phyloP scores from a whole-genome alignment of 2,113 vertebrate genomes.

The Pluvialis apricaria region DNA sequence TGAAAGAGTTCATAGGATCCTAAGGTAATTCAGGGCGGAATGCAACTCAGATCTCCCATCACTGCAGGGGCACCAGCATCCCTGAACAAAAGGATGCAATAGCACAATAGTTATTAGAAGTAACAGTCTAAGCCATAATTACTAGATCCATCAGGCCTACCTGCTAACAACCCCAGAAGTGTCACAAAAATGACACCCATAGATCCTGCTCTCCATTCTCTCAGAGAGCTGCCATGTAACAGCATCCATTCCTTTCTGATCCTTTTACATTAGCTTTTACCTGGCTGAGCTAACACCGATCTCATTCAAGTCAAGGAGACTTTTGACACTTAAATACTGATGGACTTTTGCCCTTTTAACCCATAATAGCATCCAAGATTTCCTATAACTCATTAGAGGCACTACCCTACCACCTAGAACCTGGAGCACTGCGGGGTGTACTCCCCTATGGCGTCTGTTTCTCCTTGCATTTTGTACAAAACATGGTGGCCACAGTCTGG shows the following conservation, averaged over 20 bases:
- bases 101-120: neutral
- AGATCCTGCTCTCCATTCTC: neutral
- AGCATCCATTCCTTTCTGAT: neutral
- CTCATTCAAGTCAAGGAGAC: neutral
- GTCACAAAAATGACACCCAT: neutral
- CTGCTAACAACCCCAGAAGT: neutral
- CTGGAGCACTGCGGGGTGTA: neutral
- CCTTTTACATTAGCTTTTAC: neutral
- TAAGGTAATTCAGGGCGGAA: neutral
- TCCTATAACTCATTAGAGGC: neutral
- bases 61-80: neutral
- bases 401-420: neutral
- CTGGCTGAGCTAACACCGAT: neutral
- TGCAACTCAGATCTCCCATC: fast-evolving
- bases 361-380: neutral
- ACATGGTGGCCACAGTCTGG: neutral
- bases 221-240: fast-evolving
- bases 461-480: neutral
- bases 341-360: neutral
- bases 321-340: neutral
- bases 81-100: neutral
- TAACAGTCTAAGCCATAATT: fast-evolving
- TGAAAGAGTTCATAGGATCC: neutral
- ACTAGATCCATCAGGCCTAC: neutral
- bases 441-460: neutral